Evolutionary conservation across 2,797 vertebrate species (phyloP), one percentile per base, ranked within the genome.

Genomic region (Tachyglossus aculeatus): DNA sequence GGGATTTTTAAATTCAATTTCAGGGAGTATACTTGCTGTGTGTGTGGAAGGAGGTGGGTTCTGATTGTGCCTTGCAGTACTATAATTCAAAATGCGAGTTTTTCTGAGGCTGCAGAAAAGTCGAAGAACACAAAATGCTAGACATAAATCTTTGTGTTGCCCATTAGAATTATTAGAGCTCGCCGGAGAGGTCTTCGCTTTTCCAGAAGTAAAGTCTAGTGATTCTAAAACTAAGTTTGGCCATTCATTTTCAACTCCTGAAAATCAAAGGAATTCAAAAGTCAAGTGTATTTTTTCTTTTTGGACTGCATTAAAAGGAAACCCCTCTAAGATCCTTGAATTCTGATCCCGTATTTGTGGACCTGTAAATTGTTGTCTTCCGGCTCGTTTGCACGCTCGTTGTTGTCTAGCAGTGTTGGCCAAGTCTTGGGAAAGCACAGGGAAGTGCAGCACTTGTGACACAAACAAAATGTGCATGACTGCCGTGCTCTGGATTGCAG

Each of bases 51-150:
- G 74, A 90, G 77, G 71, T 83, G 76, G 84, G 86, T 86, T 90
- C 69, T 94, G 84, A 93, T 91, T 91, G 93, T 94, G 93, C 93
- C 93, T 94, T 94, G 93, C 83, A 89, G 88, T 91, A 90, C 89
- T 90, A 81, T 91, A 90, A 88, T 72, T 88, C 83, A 80, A 82
- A 81, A 80, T 84, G 78, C 65, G 75, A 86, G 73, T 74, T 41
- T 89, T 83, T 82, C 64, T 69, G 67, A 82, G 89, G 74, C 84
- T 88, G 80, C 44, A 24, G 86, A 90, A 81, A 68, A 77, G 74
- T 66, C 84, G 78, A 72, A 74, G 71, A 78, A 78, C 81, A 78
- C 79, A 67, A 86, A 77, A 60, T 81, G 59, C 67, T 83, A 62
- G 67, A 77, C 76, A 72, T 76, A 34, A 61, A 37, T 76, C 86